A percentile compares a stretch with the other conserved stretches of the same genome.
Evolutionary conservation across 2,888 invertebrate genomes (phyloP).

Genomic region (Sturmia bella): DNA sequence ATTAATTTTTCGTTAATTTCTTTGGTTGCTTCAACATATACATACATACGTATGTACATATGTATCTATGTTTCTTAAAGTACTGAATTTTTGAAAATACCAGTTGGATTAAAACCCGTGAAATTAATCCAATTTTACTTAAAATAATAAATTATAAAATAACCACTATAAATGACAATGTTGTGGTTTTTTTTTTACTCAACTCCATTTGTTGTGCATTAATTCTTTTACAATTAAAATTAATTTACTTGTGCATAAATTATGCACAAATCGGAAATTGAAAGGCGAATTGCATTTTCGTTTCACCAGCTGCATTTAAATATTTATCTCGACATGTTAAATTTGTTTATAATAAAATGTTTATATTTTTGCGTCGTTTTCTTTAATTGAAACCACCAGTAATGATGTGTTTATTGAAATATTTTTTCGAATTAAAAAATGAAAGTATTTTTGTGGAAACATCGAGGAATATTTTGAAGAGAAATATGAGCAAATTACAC

Average conservation of each 20-base stretch:
- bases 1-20: too few species aligned
- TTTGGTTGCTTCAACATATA: too few species aligned
- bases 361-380: conserved; percentile 16
- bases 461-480: neutral
- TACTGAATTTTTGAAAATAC: too few species aligned
- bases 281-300: neutral
- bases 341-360: conserved; percentile 6
- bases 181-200: conserved; percentile 35
- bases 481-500: too few species aligned
- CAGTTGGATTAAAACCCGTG: neutral
- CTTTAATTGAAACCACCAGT: conserved; percentile 30
- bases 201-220: neutral
- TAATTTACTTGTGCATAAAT: conserved; percentile 33
- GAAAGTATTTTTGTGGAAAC: conserved; percentile 22
- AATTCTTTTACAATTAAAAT: conserved; percentile 17
- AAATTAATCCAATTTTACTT: conserved; percentile 24
- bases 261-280: conserved; percentile 14
- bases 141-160: conserved; percentile 18
- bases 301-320: neutral
- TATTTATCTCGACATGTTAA: conserved; percentile 22
- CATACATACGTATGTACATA: too few species aligned
- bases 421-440: neutral
- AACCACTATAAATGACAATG: conserved; percentile 31
- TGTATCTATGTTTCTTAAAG: too few species aligned
- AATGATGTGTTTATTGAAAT: conserved; percentile 59